A percentile compares a stretch with the other conserved stretches of the same genome.
Evolutionary conservation across 2,113 vertebrate genomes (phyloP).

Genomic region (Callospermophilus lateralis): DNA sequence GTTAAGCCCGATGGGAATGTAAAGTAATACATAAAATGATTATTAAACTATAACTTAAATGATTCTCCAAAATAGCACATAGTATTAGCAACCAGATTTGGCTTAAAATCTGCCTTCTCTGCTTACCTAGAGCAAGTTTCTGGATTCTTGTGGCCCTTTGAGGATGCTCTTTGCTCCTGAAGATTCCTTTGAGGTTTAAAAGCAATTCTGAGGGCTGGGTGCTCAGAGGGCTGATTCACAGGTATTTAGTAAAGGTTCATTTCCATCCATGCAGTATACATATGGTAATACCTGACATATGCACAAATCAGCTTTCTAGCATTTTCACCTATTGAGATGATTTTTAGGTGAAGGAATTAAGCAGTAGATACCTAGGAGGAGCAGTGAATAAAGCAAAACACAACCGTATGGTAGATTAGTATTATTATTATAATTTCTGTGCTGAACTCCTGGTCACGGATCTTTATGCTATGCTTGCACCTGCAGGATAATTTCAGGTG

Average conservation of each 20-base stretch:
- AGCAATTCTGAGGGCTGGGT: not conserved
- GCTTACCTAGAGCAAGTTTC: not conserved
- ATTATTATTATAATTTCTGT: not conserved
- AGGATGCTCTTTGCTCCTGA: not conserved
- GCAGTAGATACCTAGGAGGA: not conserved
- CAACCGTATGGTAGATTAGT: not conserved
- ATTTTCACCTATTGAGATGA: not conserved
- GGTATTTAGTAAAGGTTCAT: not conserved
- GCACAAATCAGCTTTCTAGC: not conserved
- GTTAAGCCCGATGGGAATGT: not conserved
- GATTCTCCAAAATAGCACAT: not conserved
- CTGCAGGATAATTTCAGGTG: not conserved
- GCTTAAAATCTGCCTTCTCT: not conserved
- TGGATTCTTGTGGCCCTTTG: not conserved
- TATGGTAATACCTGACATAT: not conserved
- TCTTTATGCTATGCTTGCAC: not conserved
- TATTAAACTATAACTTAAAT: constrained; percentile 40
- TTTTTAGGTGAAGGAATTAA: constrained; percentile 24
- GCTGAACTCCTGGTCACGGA: not conserved
- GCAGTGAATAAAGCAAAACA: not conserved
- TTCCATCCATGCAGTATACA: not conserved
- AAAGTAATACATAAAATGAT: not conserved
- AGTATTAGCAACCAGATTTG: not conserved
- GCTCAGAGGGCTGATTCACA: rapidly evolving
- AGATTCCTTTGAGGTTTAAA: not conserved